Conservation (phyloP, 2,797 vertebrate species). For the Lerista edwardsae region DNA sequence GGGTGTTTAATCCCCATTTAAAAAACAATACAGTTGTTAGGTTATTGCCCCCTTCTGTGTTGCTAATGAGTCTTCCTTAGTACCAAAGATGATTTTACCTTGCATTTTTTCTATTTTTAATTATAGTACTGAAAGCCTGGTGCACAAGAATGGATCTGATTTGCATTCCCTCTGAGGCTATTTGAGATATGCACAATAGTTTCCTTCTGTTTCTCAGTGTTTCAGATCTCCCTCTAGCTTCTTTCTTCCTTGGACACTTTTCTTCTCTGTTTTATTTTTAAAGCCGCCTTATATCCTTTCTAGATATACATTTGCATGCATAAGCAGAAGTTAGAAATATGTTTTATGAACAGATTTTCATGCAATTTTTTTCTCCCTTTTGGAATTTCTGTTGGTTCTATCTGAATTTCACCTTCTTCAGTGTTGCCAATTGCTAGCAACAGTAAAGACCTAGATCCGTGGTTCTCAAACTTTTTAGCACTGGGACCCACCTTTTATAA, state of each 20-base stretch:
- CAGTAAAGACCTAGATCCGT: too few species aligned
- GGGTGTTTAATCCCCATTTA: constrained; percentile 28
- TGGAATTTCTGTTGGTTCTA: not conserved
- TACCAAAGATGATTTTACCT: constrained; percentile 34
- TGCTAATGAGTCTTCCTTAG: constrained; percentile 31
- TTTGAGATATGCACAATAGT: constrained; percentile 26
- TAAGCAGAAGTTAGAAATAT: not conserved
- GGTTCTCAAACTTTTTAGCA: too few species aligned
- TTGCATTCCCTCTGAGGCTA: constrained; percentile 40
- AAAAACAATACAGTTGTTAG: constrained; percentile 31
- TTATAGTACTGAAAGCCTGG: constrained; percentile 47
- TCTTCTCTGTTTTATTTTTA: not conserved
- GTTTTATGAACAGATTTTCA: not conserved
- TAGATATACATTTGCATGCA: not conserved
- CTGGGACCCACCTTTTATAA: too few species aligned
- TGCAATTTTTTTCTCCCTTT: not conserved
- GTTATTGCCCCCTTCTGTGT: rapidly evolving
- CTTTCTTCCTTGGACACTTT: not conserved
- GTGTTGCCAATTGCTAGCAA: not conserved
- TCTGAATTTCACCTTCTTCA: not conserved
- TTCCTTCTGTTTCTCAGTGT: constrained; percentile 28
- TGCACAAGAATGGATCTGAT: constrained; percentile 33
- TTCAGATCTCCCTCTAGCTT: not conserved
- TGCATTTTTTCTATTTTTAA: constrained; percentile 42
- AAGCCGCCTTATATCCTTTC: not conserved